A percentile compares a stretch with the other conserved stretches of the same genome.
Evolutionary conservation across 2,113 vertebrate genomes (phyloP).

Genomic region (Pogona vitticeps): DNA sequence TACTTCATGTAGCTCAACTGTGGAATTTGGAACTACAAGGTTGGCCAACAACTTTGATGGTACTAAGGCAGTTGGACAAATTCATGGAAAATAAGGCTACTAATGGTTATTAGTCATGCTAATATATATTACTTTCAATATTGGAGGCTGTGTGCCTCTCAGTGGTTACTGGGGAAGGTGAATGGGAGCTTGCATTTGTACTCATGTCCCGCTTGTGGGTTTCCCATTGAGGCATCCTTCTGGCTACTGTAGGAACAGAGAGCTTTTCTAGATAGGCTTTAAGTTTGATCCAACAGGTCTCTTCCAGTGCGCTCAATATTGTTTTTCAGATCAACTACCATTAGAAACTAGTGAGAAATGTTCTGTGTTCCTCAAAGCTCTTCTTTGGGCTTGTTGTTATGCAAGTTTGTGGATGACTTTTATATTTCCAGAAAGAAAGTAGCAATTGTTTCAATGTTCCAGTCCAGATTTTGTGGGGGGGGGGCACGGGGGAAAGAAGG

Average conservation of each 20-base stretch:
- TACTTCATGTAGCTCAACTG: background rate
- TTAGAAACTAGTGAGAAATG: no score
- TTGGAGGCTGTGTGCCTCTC: background rate
- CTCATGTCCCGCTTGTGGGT: background rate
- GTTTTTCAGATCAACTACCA: no score
- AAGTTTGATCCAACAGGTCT: background rate
- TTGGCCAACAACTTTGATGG: background rate
- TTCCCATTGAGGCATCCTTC: background rate
- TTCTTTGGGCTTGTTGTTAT: background rate
- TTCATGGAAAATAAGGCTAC: background rate
- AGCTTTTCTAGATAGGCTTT: background rate
- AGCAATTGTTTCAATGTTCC: no score
- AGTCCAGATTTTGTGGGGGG: no score
- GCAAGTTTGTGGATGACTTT: no score
- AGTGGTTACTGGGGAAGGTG: background rate
- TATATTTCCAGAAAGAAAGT: no score
- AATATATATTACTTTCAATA: background rate
- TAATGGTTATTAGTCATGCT: background rate
- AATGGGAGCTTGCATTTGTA: background rate
- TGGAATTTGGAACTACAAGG: background rate
- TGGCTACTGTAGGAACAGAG: background rate
- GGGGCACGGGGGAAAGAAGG: no score
- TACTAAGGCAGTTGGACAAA: background rate
- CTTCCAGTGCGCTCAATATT: background rate
- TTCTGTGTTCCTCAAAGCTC: no score